phyloP scores from a whole-genome alignment of 2,888 invertebrate genomes.

The Eilema depressum region DNA sequence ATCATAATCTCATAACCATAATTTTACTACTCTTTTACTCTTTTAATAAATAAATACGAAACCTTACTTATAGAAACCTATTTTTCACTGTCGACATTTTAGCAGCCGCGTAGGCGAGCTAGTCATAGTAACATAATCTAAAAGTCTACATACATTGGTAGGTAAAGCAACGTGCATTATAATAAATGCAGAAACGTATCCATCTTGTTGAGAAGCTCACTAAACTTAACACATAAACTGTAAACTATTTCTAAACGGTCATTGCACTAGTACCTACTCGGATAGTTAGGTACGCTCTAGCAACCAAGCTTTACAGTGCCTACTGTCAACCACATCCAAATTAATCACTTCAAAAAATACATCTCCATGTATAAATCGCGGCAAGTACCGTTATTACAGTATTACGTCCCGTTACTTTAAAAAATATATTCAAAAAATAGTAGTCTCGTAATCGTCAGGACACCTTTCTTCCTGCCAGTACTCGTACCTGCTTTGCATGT shows the following conservation, averaged over 20 bases:
- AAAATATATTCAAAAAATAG: slow-evolving; percentile 29
- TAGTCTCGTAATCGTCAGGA: slow-evolving; percentile 49
- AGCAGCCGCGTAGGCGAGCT: not conserved
- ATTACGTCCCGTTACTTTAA: slow-evolving; percentile 33
- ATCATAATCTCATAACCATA: too few relatives aligned
- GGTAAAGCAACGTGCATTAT: not conserved
- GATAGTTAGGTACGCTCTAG: slow-evolving; percentile 58
- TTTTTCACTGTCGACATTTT: not conserved
- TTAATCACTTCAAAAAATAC: slow-evolving; percentile 31
- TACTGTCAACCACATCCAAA: slow-evolving; percentile 36
- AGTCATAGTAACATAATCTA: not conserved
- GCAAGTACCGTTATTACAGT: slow-evolving; percentile 21
- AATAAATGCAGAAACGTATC: not conserved
- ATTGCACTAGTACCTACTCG: slow-evolving; percentile 50
- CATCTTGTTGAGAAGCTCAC: not conserved
- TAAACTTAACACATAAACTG: slow-evolving; percentile 11
- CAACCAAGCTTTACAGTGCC: slow-evolving; percentile 50
- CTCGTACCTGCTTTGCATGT: slow-evolving; percentile 55
- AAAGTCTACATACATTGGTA: not conserved
- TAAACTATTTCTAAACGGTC: slow-evolving; percentile 57
- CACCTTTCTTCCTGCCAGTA: slow-evolving; percentile 68
- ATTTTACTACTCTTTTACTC: too few relatives aligned
- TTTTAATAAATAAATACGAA: not conserved
- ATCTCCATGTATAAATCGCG: slow-evolving; percentile 31
- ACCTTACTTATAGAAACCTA: not conserved